These are phyloP conservation scores for Gorsachius magnificus DNA, from an alignment of 2,797 vertebrate genomes.

Conservation along the genomic window DNA sequence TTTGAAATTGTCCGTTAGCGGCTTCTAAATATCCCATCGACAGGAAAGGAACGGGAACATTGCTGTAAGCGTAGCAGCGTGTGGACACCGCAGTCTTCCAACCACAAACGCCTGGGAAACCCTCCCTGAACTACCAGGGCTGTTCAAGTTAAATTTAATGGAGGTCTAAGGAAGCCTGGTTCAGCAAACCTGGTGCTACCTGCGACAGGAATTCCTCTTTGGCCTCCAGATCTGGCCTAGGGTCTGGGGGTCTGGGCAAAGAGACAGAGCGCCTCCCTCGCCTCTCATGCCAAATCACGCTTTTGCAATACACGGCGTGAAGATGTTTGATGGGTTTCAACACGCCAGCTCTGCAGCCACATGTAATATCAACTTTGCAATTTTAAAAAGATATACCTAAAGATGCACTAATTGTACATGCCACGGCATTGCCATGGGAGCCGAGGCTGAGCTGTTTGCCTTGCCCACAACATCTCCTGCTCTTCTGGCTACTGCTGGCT, in stretches of 20 bases:
- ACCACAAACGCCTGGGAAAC: not conserved
- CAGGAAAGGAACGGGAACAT: not conserved
- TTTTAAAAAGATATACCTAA: not conserved
- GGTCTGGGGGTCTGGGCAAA: not conserved
- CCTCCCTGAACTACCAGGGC: not conserved
- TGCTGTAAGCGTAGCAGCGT: not conserved
- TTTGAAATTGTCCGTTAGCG: not conserved
- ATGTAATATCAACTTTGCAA: fast-evolving
- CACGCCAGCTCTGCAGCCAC: not conserved
- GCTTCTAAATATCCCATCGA: not conserved
- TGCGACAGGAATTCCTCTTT: not conserved
- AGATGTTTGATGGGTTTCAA: not conserved
- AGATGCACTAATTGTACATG: not conserved
- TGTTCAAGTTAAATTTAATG: fast-evolving
- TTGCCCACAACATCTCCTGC: not conserved
- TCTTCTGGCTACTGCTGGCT: not conserved
- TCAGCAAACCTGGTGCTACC: not conserved
- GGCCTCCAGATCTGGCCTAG: not conserved
- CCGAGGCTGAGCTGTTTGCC: not conserved
- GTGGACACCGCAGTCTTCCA: not conserved
- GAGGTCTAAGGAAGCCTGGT: not conserved
- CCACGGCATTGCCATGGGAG: not conserved
- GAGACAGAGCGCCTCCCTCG: not conserved
- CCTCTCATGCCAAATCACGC: not conserved
- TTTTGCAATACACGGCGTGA: not conserved